A percentile compares a stretch with the other conserved stretches of the same genome.
phyloP scores from a whole-genome alignment of 2,113 vertebrate genomes.

The Lasiurus cinereus region DNA sequence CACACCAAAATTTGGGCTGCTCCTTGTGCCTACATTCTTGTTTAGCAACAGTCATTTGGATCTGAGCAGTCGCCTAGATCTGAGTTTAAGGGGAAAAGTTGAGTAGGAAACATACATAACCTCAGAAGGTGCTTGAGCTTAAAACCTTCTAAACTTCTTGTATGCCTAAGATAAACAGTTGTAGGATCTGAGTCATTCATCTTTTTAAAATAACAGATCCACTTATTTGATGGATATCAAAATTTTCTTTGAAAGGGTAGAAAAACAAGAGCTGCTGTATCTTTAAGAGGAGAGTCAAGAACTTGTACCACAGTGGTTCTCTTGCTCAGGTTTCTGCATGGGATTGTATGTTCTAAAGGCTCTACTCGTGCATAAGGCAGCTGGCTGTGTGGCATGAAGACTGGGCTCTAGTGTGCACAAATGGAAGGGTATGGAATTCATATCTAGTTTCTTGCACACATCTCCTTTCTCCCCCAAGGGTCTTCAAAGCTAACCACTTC shows the following conservation, averaged over 20 bases:
- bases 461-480: neutral
- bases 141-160: neutral
- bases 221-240: neutral
- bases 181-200: neutral
- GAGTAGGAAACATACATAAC: neutral
- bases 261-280: neutral
- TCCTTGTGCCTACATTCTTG: neutral
- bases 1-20: neutral
- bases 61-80: neutral
- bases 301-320: neutral
- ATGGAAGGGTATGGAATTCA: neutral
- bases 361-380: neutral
- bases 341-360: neutral
- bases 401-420: neutral
- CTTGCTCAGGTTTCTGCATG: neutral
- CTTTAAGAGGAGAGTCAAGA: constrained; percentile 11
- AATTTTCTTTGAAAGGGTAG: neutral
- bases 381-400: neutral
- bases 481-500: neutral
- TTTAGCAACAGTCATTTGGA: neutral
- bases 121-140: neutral
- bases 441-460: neutral
- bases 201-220: neutral
- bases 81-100: no score
- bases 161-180: neutral